phyloP scores from a whole-genome alignment of 1,140 invertebrate species.

The Varroa destructor region DNA sequence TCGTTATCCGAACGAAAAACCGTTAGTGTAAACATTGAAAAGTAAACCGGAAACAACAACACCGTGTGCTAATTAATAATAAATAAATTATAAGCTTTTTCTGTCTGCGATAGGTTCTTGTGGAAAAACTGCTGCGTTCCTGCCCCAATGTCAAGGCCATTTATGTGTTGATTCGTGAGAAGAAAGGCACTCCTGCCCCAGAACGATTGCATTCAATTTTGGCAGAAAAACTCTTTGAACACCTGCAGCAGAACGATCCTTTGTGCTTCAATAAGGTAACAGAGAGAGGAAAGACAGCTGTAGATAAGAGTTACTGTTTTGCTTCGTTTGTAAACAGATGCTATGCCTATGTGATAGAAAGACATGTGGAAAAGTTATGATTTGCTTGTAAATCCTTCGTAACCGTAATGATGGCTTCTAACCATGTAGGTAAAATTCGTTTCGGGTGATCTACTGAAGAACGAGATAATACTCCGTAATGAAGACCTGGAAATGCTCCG shows the following conservation, averaged over 20 bases:
- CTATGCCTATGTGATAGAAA: too few species aligned
- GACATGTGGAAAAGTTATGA: too few species aligned
- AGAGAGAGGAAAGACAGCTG: too few species aligned
- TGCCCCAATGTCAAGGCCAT: slow-evolving; percentile 42
- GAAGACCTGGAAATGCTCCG: slow-evolving; percentile 56
- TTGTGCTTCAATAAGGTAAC: slow-evolving; percentile 22
- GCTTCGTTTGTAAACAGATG: too few species aligned
- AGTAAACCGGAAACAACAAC: too few species aligned
- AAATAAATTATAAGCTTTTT: too few species aligned
- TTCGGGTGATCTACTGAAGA: slow-evolving; percentile 41
- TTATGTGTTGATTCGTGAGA: slow-evolving; percentile 43
- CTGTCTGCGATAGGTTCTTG: slow-evolving; percentile 38
- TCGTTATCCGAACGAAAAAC: too few species aligned
- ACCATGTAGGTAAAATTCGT: slow-evolving; percentile 13
- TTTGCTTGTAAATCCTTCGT: too few species aligned
- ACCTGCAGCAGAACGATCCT: background rate
- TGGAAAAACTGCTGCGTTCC: slow-evolving; percentile 44
- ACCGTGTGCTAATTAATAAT: too few species aligned
- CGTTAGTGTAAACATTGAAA: too few species aligned
- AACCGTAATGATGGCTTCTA: too few species aligned
- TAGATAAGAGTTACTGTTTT: too few species aligned
- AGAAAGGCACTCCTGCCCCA: slow-evolving; percentile 37
- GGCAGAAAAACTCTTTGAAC: slow-evolving; percentile 17
- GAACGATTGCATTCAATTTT: slow-evolving; percentile 37
- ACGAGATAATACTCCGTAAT: slow-evolving; percentile 67